These are phyloP conservation scores for Anthonomus grandis DNA, from an alignment of 1,140 invertebrate genomes.

Conservation along the genomic window DNA sequence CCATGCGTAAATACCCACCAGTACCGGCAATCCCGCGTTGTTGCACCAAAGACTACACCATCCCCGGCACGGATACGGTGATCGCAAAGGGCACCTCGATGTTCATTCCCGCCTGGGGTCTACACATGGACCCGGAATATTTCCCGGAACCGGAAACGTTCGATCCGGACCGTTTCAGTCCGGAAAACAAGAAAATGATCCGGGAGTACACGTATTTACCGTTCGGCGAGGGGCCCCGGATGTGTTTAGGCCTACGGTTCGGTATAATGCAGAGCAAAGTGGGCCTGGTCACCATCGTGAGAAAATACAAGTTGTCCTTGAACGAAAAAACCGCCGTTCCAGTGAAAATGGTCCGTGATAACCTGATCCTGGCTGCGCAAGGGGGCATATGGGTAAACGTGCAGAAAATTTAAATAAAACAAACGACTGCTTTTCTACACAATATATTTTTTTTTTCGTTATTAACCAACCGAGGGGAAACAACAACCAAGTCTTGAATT, in stretches of 20 bases:
- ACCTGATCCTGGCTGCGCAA: too few relatives aligned
- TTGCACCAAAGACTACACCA: slow-evolving; percentile 53
- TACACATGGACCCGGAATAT: slow-evolving; percentile 14
- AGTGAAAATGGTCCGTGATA: too few relatives aligned
- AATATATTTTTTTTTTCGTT: too few relatives aligned
- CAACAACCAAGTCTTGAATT: too few relatives aligned
- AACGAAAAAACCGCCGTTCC: too few relatives aligned
- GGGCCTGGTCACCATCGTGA: neutral
- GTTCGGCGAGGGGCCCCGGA: slow-evolving; percentile 13
- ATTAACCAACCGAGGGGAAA: too few relatives aligned
- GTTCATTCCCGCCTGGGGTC: neutral
- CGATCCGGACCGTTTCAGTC: slow-evolving; percentile 8
- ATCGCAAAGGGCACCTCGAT: neutral
- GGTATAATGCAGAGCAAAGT: neutral
- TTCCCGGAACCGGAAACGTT: slow-evolving; percentile 9
- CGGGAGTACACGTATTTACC: slow-evolving; percentile 4
- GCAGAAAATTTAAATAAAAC: too few relatives aligned
- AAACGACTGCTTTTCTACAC: too few relatives aligned
- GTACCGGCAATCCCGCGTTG: slow-evolving; percentile 50
- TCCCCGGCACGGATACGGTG: slow-evolving; percentile 20
- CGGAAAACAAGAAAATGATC: neutral
- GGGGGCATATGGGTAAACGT: too few relatives aligned
- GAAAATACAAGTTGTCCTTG: neutral
- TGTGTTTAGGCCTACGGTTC: slow-evolving; percentile 46
- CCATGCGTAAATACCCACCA: slow-evolving; percentile 57